A percentile compares a stretch with the other conserved stretches of the same genome.
These are phyloP conservation scores for Maniola jurtina DNA, from an alignment of 1,140 invertebrate species.

Conservation along the genomic window DNA sequence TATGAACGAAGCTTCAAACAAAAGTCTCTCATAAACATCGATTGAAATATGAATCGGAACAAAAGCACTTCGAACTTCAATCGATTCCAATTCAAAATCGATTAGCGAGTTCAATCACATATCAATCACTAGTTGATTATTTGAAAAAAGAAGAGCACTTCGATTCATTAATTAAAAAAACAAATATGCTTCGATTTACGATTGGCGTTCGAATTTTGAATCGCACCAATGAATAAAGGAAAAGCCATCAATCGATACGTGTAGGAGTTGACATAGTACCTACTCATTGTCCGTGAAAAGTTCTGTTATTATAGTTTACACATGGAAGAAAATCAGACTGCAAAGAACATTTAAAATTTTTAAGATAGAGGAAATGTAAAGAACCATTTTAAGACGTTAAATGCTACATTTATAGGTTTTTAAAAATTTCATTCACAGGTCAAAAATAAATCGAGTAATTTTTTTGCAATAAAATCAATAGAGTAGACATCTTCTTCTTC, in stretches of 20 bases:
- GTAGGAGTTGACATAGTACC: neutral
- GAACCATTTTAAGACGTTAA: too few relatives aligned
- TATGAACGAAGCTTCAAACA: neutral
- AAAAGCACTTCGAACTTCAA: constrained; percentile 20
- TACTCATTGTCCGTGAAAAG: too few relatives aligned
- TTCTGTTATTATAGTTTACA: too few relatives aligned
- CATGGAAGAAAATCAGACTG: too few relatives aligned
- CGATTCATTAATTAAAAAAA: constrained; percentile 13
- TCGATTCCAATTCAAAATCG: constrained; percentile 10
- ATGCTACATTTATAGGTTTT: too few relatives aligned
- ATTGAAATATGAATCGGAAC: constrained; percentile 3
- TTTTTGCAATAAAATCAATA: too few relatives aligned
- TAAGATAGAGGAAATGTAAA: too few relatives aligned
- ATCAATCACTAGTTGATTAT: constrained; percentile 18
- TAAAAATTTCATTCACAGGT: too few relatives aligned
- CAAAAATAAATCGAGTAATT: too few relatives aligned
- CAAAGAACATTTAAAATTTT: too few relatives aligned
- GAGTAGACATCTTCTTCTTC: too few relatives aligned
- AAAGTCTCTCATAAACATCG: constrained; percentile 3
- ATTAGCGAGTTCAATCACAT: constrained; percentile 25
- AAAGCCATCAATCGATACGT: neutral
- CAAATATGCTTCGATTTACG: constrained; percentile 7
- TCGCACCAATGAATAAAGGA: neutral
- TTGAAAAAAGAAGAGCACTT: constrained; percentile 26
- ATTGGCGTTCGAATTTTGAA: constrained; percentile 18